Evolutionary conservation across 2,113 vertebrate species (phyloP).

Genomic region (Zapornia atra): DNA sequence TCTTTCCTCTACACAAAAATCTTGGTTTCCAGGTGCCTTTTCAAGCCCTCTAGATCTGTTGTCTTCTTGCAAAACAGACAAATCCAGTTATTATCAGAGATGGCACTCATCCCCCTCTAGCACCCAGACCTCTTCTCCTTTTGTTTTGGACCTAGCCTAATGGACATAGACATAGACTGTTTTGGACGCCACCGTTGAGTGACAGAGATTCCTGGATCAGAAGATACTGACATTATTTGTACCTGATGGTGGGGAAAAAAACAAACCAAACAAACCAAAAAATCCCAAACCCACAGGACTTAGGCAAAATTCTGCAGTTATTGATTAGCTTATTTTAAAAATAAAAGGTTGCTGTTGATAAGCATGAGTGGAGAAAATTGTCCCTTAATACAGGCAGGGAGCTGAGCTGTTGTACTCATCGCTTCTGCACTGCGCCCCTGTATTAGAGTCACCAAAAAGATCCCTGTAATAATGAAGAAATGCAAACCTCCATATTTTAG

Average conservation of each 20-base stretch:
- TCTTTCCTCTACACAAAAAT: not conserved
- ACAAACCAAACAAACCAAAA: not conserved
- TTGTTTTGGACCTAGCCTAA: not conserved
- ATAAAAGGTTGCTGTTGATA: not conserved
- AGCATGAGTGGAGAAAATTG: not conserved
- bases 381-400: not conserved
- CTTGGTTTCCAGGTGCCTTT: not conserved
- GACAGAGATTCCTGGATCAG: not conserved
- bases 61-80: not conserved
- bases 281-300: not conserved
- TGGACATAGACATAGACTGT: too few species aligned
- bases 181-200: not conserved
- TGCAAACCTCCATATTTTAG: not conserved
- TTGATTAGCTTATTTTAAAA: not conserved
- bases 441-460: not conserved
- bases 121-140: not conserved
- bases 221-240: not conserved
- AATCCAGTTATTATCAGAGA: not conserved
- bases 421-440: not conserved
- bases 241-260: not conserved
- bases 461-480: not conserved
- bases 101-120: not conserved
- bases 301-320: not conserved
- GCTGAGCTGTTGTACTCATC: not conserved
- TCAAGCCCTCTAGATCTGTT: not conserved